phyloP scores from a whole-genome alignment of 1,140 invertebrate species.

The Ceratina australensis region DNA sequence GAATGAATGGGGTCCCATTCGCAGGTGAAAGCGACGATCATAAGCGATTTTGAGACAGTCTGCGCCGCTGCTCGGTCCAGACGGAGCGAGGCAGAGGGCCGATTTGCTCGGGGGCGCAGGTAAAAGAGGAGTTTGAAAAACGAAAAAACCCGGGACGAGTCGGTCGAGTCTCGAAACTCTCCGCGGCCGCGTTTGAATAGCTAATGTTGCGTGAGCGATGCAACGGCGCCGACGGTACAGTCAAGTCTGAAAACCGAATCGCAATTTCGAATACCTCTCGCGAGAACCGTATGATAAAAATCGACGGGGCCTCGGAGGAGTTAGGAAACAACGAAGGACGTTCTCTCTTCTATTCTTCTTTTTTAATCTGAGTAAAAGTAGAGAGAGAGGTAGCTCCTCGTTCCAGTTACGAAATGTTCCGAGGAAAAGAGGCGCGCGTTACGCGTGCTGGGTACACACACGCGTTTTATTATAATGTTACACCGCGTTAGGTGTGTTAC shows the following conservation, averaged over 20 bases:
- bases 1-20: background rate
- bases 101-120: conserved; percentile 21
- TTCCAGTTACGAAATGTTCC: conserved; percentile 45
- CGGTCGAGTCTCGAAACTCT: conserved; percentile 42
- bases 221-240: conserved; percentile 7
- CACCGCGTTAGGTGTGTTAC: conserved; percentile 45
- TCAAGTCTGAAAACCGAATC: too few relatives aligned
- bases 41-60: conserved; percentile 52
- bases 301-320: too few relatives aligned
- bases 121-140: conserved; percentile 45
- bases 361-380: background rate
- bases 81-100: too few relatives aligned
- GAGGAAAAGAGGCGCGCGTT: conserved; percentile 43
- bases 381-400: conserved; percentile 25
- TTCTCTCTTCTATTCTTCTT: background rate
- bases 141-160: conserved; percentile 17
- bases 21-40: conserved; percentile 21
- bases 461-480: conserved; percentile 45
- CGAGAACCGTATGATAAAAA: too few relatives aligned
- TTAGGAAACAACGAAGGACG: too few relatives aligned
- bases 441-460: conserved; percentile 36
- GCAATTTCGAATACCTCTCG: too few relatives aligned
- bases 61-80: conserved; percentile 6
- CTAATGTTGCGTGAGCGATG: conserved; percentile 63
- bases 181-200: conserved; percentile 58